phyloP scores from a whole-genome alignment of 1,140 invertebrate species.

The Holcopasites calliopsidis region DNA sequence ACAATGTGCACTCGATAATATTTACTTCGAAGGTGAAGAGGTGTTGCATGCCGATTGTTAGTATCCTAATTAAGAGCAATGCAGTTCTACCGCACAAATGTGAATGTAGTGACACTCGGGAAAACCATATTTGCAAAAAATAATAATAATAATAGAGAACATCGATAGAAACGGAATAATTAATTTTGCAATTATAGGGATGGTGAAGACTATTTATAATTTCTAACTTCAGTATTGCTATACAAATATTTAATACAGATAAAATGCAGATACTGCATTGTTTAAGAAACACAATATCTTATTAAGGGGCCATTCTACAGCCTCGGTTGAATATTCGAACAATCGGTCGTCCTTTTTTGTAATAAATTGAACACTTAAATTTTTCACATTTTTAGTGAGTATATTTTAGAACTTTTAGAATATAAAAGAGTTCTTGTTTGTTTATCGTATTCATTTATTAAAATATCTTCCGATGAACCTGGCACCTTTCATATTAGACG shows the following conservation, averaged over 20 bases:
- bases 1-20: conserved; percentile 3
- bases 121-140: background rate
- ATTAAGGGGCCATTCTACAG: too few relatives aligned
- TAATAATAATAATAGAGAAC: background rate
- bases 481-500: too few relatives aligned
- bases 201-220: background rate
- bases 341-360: too few relatives aligned
- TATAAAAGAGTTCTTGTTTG: too few relatives aligned
- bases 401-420: too few relatives aligned
- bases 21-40: conserved; percentile 17
- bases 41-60: conserved; percentile 11
- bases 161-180: background rate
- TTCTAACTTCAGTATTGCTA: background rate
- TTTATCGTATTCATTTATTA: too few relatives aligned
- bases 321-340: too few relatives aligned
- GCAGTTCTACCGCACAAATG: background rate
- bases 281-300: background rate
- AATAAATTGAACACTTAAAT: too few relatives aligned
- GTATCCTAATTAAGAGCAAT: background rate
- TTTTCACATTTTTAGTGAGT: too few relatives aligned
- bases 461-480: too few relatives aligned
- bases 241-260: background rate
- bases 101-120: background rate
- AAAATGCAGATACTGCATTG: background rate
- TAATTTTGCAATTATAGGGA: background rate